Evolutionary conservation across 2,888 invertebrate species (phyloP).

Genomic region (Scaeva pyrastri): DNA sequence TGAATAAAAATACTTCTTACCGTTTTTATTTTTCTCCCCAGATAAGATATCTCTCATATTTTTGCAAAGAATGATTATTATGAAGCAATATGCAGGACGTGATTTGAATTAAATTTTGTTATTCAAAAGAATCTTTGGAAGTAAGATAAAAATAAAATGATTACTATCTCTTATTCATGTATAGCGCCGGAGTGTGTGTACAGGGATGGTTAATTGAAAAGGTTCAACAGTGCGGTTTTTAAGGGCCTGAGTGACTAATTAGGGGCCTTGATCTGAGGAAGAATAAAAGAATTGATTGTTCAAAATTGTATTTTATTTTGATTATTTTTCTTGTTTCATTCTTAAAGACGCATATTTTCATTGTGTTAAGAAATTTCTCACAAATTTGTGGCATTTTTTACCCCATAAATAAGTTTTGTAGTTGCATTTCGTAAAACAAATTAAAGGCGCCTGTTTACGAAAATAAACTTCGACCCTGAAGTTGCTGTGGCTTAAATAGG

Average conservation of each 20-base stretch:
- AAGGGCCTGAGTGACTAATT: neutral
- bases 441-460: too few species aligned
- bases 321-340: too few species aligned
- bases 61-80: conserved; percentile 36
- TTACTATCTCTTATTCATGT: neutral
- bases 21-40: neutral
- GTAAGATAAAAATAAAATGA: neutral
- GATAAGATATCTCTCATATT: conserved; percentile 51
- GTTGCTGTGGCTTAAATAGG: neutral
- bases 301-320: too few species aligned
- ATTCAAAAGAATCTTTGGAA: neutral
- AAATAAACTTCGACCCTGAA: neutral
- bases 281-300: too few species aligned
- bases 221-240: too few species aligned
- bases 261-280: neutral
- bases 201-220: neutral
- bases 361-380: too few species aligned
- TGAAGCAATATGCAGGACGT: conserved; percentile 54
- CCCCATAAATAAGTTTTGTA: too few species aligned
- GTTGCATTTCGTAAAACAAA: too few species aligned
- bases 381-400: too few species aligned
- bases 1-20: conserved; percentile 53
- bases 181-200: neutral
- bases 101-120: conserved; percentile 49
- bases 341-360: too few species aligned